These are phyloP conservation scores for Graphium colonna DNA, from an alignment of 2,888 invertebrate species.

Conservation along the genomic window DNA sequence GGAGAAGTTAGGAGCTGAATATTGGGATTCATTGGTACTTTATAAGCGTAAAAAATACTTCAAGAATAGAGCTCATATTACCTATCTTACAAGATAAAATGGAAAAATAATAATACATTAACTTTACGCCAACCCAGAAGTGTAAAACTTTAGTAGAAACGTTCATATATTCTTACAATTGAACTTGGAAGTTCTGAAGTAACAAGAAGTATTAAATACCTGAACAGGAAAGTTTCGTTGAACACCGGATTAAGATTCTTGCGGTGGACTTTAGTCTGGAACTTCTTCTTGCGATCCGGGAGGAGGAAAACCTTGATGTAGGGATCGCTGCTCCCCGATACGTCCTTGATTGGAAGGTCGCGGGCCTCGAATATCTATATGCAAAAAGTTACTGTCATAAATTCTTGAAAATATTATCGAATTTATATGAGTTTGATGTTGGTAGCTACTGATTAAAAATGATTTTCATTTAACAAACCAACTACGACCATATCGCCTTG, in stretches of 20 bases:
- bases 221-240: slow-evolving; percentile 91
- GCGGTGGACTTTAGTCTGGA: slow-evolving; percentile 90
- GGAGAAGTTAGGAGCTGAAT: too few species aligned
- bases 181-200: neutral
- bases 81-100: too few species aligned
- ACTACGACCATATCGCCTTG: too few species aligned
- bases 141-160: too few species aligned
- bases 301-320: slow-evolving; percentile 92
- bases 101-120: too few species aligned
- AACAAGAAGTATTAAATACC: slow-evolving; percentile 57
- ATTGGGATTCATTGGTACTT: too few species aligned
- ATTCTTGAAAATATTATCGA: neutral
- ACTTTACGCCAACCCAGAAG: too few species aligned
- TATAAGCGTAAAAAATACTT: too few species aligned
- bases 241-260: slow-evolving; percentile 90
- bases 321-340: slow-evolving; percentile 91
- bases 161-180: neutral
- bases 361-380: slow-evolving; percentile 85
- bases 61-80: too few species aligned
- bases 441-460: too few species aligned
- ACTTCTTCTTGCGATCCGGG: slow-evolving; percentile 92
- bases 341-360: slow-evolving; percentile 90
- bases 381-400: slow-evolving; percentile 13
- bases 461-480: neutral
- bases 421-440: too few species aligned